Percentiles rank a stretch among this genome's conserved stretches.
phyloP scores from a whole-genome alignment of 2,797 vertebrate species.

The Chloroceryle inda region DNA sequence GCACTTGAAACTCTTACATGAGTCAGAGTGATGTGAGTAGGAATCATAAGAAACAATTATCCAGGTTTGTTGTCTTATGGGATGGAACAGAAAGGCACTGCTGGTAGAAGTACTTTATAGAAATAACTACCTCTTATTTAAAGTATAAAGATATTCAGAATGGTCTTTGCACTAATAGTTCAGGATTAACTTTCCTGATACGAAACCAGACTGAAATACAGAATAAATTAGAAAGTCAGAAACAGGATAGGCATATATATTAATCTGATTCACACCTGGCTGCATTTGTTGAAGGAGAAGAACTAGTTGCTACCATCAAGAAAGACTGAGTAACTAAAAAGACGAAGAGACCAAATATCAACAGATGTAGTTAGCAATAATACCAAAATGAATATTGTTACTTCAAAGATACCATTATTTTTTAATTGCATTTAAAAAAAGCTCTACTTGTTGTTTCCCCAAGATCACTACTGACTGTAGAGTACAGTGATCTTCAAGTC shows the following conservation, averaged over 20 bases:
- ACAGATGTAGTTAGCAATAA: not conserved
- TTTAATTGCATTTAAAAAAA: not conserved
- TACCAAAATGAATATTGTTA: not conserved
- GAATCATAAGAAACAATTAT: not conserved
- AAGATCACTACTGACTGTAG: not conserved
- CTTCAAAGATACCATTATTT: not conserved
- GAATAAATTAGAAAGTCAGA: not conserved
- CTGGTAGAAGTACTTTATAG: not conserved
- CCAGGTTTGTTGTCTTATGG: not conserved
- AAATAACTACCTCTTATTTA: not conserved
- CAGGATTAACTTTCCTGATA: not conserved
- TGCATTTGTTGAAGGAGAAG: not conserved
- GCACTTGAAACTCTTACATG: not conserved
- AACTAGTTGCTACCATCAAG: not conserved
- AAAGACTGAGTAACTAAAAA: not conserved
- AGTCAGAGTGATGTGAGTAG: not conserved
- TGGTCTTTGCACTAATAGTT: not conserved
- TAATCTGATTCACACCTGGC: not conserved
- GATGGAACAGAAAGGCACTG: not conserved
- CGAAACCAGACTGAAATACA: not conserved
- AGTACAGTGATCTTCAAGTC: not conserved
- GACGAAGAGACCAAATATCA: not conserved
- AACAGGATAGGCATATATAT: not conserved
- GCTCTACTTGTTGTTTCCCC: not conserved
- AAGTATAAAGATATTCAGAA: not conserved